Conservation (phyloP, 2,888 invertebrate genomes). For the Sarcophaga variegata region DNA sequence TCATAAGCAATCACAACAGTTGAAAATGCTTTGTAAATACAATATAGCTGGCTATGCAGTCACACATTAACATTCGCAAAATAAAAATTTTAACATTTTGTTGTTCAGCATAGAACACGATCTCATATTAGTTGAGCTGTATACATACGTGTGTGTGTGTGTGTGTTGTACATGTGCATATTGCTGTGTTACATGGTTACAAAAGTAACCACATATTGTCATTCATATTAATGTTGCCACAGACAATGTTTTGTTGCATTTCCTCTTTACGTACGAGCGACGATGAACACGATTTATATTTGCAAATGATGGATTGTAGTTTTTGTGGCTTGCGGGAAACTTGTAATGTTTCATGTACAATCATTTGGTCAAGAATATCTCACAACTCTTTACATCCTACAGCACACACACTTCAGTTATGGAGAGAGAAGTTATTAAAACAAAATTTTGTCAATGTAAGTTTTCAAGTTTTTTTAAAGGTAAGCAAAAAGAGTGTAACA, state of each 20-base stretch:
- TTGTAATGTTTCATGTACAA: no score
- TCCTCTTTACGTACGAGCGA: conserved; percentile 20
- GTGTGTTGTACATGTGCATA: neutral
- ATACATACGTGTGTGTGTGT: neutral
- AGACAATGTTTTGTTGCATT: conserved; percentile 25
- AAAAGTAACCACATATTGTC: conserved; percentile 46
- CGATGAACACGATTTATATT: conserved; percentile 9
- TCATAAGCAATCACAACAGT: no score
- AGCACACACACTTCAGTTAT: no score
- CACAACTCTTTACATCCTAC: no score
- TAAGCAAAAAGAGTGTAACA: no score
- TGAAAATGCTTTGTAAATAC: conserved; percentile 4
- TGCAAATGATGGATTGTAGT: conserved; percentile 34
- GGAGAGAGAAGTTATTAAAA: no score
- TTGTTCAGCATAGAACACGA: neutral
- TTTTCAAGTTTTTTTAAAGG: no score
- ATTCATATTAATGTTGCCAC: conserved; percentile 30
- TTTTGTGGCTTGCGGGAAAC: conserved; percentile 20
- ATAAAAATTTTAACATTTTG: conserved; percentile 15
- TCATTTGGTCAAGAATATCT: no score
- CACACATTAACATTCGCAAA: neutral
- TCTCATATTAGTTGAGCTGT: no score
- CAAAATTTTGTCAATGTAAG: no score
- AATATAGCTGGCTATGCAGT: neutral
- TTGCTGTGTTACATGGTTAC: neutral